Evolutionary conservation across 1,140 invertebrate genomes (phyloP), one percentile per base, ranked within the genome.

Genomic region (Diabrotica virgifera): DNA sequence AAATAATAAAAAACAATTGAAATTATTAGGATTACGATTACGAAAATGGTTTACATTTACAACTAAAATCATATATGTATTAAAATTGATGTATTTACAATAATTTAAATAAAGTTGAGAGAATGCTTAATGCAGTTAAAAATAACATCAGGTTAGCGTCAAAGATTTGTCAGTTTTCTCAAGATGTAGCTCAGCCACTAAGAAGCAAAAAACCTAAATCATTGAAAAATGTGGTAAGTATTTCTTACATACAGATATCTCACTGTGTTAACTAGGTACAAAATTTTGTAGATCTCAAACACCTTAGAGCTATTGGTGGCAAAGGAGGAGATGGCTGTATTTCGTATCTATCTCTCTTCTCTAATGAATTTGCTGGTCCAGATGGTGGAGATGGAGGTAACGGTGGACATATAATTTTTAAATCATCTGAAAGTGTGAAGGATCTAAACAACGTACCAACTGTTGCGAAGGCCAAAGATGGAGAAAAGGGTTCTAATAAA

Each of bases 351-450:
- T 86, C 83, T 60, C 74, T 91, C 8, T 94, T 85, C 82, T 81
- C 81, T 12, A 95, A 96, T 74, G 93, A 95, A 68, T 84, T 83
- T 64, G 96, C 92, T 0, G 97, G 97, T 6, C 96, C 97, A 0
- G 93, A 96, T 81, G 97, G 97, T 5, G 97, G 96, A 0, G 93
- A 99, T 82, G 97, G 97, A 9, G 97, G 97, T 0, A 87, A 96
- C 77, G 97, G 97, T n/a, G 97, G 93, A 0, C 97, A 99, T 83
- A 90, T 99, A 3, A 87, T 99, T 56, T 94, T 98, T 73, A 80
- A 91, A 83, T 90, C 90, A 12, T 83, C 84, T 7, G 77, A 77
- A 51, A 83, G 87, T 71, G 82, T 89, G 5, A 91, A 87, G 66
- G 93, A 92, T 72, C 83, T 97, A n/a, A 84, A 84, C 61, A 82